phyloP scores from a whole-genome alignment of 1,140 invertebrate species.

The Nixonia krombeini region DNA sequence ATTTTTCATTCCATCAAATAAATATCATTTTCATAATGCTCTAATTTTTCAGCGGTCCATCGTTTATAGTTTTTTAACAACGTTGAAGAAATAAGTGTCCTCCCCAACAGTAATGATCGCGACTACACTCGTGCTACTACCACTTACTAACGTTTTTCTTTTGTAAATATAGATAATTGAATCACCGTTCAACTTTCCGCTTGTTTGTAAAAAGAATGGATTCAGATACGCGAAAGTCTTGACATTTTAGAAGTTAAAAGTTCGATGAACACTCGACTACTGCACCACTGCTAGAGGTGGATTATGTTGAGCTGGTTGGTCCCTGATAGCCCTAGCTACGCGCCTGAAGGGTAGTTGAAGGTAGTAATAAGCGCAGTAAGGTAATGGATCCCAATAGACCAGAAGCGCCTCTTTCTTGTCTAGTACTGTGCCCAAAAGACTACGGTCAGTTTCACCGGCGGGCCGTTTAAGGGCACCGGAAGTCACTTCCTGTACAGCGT shows the following conservation, averaged over 20 bases:
- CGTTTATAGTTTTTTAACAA: background rate
- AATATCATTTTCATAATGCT: background rate
- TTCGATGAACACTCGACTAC: constrained; percentile 52
- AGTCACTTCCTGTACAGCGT: constrained; percentile 70
- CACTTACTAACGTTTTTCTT: too few species aligned
- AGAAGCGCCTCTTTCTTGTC: constrained; percentile 81
- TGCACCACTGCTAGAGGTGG: constrained; percentile 60
- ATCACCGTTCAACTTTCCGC: too few species aligned
- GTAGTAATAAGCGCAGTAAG: constrained; percentile 87
- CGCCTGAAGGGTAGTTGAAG: constrained; percentile 80
- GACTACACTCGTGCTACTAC: too few species aligned
- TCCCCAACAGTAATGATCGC: background rate
- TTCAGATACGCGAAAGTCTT: background rate
- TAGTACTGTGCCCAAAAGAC: constrained; percentile 77
- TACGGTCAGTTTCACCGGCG: constrained; percentile 70
- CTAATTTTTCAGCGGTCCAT: constrained; percentile 1
- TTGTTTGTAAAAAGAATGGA: too few species aligned
- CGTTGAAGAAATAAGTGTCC: background rate
- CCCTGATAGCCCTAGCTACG: constrained; percentile 70
- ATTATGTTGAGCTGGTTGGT: constrained; percentile 67
- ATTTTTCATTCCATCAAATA: background rate
- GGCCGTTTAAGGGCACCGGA: constrained; percentile 68
- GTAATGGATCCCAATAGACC: constrained; percentile 85
- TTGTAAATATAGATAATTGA: too few species aligned
- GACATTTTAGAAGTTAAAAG: background rate